phyloP scores from a whole-genome alignment of 2,888 invertebrate genomes.

The Orchestes rusci region DNA sequence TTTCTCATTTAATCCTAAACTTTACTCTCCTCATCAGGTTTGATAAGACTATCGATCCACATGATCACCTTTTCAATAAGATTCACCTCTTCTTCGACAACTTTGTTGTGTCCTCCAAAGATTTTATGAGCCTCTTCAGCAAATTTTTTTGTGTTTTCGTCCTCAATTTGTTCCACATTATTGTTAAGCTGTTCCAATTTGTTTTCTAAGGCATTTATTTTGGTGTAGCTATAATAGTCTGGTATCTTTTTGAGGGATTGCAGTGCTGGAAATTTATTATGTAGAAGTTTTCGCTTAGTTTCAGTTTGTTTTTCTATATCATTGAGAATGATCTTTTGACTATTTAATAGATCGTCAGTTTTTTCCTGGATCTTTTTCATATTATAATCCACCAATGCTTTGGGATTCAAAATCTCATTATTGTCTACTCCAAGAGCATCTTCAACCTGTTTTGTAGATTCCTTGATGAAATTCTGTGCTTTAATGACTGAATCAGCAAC shows the following conservation, averaged over 20 bases:
- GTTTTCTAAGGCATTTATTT: conserved; percentile 27
- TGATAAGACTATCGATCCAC: conserved; percentile 30
- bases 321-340: neutral
- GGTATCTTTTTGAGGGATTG: neutral
- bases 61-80: conserved; percentile 29
- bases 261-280: too few species aligned
- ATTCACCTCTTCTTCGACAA: conserved; percentile 29
- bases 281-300: too few species aligned
- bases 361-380: conserved; percentile 1
- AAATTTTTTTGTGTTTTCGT: conserved; percentile 27
- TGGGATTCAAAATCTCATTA: neutral
- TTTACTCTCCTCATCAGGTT: conserved; percentile 11
- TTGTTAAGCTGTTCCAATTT: conserved; percentile 28
- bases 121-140: conserved; percentile 27
- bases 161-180: conserved; percentile 26
- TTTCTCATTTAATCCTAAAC: too few species aligned
- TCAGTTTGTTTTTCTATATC: conserved; percentile 2
- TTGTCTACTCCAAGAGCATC: neutral
- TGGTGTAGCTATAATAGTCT: conserved; percentile 24
- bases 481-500: neutral
- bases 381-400: neutral
- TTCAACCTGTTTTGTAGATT: neutral
- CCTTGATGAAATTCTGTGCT: neutral
- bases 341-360: neutral
- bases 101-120: conserved; percentile 23